Base-by-base conservation (phyloP, 2,113 vertebrate genomes). In the Thymallus thymallus region DNA sequence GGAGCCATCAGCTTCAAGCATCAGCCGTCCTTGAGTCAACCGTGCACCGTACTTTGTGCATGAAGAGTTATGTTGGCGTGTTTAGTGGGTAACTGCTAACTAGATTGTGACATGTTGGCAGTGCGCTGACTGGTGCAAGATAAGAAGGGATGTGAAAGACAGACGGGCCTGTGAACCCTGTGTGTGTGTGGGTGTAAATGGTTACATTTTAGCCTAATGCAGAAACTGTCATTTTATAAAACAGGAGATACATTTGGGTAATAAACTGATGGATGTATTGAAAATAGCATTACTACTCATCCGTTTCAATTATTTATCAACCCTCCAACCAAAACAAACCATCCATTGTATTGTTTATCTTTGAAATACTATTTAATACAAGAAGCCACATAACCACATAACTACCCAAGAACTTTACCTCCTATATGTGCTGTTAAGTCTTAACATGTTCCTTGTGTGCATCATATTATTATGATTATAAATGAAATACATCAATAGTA, bases 31-130 rank as follows among this genome's bases (percentile, higher is more conserved):
- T 35, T 9, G 35, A 35, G 35, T 35, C 35, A 35, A 35, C 7
- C 32, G 32, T 35, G 35, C 7, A 35, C 35, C 35, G 35, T 35
- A 35, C 35, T 35, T 7, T 1, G 9, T 2, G 35, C 35, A 9
- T 35, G 35, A 9, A 0, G 32, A 35, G 6, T 6, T 35, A 1
- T 35, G 32, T 35, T 7, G 32, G 6, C 32, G 79, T 87, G 82
- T 86, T 86, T 71, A 88, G 72, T 72, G 64, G 78, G 80, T 86
- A 35, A 9, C 7, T 9, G 32, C 1, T 35, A 87, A 89, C 70
- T n/a, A 85, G 79, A 85, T 75, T 82, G 69, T 76, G 88, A 83
- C 82, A 82, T 83, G 64, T 86, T 89, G 85, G 85, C 85, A 87
- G 81, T 69, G 48, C 46, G 73, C 66, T 77, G 80, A 86, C 82